Conservation (phyloP, 2,888 invertebrate genomes). For the Coremacera marginata region DNA sequence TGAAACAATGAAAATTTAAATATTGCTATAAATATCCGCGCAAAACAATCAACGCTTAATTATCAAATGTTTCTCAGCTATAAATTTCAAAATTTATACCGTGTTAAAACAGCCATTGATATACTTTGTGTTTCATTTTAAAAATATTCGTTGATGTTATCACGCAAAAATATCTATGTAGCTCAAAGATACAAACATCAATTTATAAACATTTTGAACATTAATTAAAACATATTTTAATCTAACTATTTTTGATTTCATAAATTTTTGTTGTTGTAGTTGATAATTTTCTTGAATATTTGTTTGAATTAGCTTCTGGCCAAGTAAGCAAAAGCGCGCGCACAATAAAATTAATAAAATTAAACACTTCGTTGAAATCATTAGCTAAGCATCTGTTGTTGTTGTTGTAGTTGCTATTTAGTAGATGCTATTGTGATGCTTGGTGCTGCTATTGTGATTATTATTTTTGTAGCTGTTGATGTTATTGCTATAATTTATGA, state of each 20-base stretch:
- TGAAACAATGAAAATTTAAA: neutral
- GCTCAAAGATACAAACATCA: too few relatives aligned
- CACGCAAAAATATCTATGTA: too few relatives aligned
- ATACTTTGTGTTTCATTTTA: too few relatives aligned
- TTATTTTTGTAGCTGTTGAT: neutral
- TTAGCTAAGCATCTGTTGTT: conserved; percentile 16
- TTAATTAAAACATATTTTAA: too few relatives aligned
- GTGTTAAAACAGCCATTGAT: neutral
- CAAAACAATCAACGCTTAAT: conserved; percentile 53
- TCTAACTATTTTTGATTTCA: neutral
- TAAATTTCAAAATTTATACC: neutral
- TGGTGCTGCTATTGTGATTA: neutral
- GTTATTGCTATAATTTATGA: neutral
- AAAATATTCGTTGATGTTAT: too few relatives aligned
- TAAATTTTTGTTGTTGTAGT: neutral
- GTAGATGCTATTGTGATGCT: neutral
- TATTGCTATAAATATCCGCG: neutral
- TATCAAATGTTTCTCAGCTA: conserved; percentile 33
- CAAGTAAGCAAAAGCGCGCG: neutral
- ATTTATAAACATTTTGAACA: too few relatives aligned
- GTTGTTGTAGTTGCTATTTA: neutral
- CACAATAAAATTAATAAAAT: conserved; percentile 23
- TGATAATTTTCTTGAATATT: neutral
- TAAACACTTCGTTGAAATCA: conserved; percentile 23
- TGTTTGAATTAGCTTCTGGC: neutral